A percentile compares a stretch with the other conserved stretches of the same genome.
Conservation (phyloP, 2,113 vertebrate species). For the Spheniscus mendiculus region DNA sequence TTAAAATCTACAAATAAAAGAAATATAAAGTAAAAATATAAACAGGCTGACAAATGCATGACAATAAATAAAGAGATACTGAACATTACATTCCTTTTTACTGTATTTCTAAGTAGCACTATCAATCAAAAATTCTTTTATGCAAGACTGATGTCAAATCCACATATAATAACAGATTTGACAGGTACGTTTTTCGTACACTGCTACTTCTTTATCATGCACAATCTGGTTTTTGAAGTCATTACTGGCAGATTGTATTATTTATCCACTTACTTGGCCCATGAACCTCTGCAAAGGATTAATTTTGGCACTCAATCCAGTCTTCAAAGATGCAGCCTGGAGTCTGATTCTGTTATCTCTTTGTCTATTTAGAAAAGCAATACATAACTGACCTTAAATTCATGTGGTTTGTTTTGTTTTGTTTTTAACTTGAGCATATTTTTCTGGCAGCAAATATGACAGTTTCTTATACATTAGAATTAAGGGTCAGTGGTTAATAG, state of each 20-base stretch:
- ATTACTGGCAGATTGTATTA: background rate
- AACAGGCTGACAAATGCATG: background rate
- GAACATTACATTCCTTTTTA: background rate
- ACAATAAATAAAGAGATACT: background rate
- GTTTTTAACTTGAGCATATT: background rate
- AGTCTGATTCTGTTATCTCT: background rate
- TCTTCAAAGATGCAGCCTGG: background rate
- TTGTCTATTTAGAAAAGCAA: background rate
- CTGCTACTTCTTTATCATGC: background rate
- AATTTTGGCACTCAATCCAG: background rate
- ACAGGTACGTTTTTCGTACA: background rate
- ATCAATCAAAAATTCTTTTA: constrained; percentile 24
- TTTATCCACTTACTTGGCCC: background rate
- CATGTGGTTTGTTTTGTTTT: background rate
- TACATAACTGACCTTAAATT: background rate
- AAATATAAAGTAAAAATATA: constrained; percentile 10
- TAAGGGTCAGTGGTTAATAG: background rate
- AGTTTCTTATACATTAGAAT: background rate
- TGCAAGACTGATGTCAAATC: constrained; percentile 17
- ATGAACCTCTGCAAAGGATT: background rate
- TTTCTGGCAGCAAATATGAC: background rate
- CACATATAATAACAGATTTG: constrained; percentile 24
- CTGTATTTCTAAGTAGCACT: background rate
- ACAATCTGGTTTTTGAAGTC: background rate
- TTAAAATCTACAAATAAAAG: background rate